Percentiles rank a stretch among this genome's conserved stretches.
Evolutionary conservation across 2,797 vertebrate genomes (phyloP).

Genomic region (Gymnothorax javanicus): DNA sequence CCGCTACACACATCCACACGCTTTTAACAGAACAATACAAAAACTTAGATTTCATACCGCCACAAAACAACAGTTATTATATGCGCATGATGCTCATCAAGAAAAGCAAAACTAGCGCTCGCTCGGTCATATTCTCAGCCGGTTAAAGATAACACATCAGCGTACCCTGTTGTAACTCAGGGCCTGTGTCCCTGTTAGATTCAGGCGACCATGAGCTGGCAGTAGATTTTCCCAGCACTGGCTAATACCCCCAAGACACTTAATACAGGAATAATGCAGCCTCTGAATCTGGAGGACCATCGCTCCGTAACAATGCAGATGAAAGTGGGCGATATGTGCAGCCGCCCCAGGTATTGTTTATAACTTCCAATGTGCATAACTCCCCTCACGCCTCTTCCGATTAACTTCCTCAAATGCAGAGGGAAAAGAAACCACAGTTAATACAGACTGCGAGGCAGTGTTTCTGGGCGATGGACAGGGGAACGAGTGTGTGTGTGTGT

Average conservation of each 20-base stretch:
- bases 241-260: slow-evolving; percentile 58
- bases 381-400: neutral
- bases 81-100: no score
- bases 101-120: slow-evolving; percentile 39
- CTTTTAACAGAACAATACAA: neutral
- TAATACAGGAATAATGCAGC: slow-evolving; percentile 50
- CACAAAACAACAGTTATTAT: neutral
- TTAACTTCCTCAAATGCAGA: neutral
- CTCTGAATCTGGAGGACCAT: neutral
- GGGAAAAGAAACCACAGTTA: neutral
- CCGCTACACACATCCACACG: neutral
- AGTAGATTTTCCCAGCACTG: slow-evolving; percentile 55
- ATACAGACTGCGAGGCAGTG: slow-evolving; percentile 16
- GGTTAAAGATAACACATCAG: slow-evolving; percentile 52
- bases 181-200: slow-evolving; percentile 56
- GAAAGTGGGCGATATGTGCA: neutral
- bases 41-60: neutral
- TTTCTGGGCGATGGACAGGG: slow-evolving; percentile 1
- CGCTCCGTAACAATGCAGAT: neutral
- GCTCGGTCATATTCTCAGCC: neutral
- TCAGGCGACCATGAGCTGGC: slow-evolving; percentile 55
- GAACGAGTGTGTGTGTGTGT: slow-evolving; percentile 45
- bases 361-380: neutral
- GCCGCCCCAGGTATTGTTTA: slow-evolving; percentile 1
- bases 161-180: slow-evolving; percentile 54